These are phyloP conservation scores for Pteronotus mesoamericanus DNA, from an alignment of 2,797 vertebrate species.

Conservation along the genomic window DNA sequence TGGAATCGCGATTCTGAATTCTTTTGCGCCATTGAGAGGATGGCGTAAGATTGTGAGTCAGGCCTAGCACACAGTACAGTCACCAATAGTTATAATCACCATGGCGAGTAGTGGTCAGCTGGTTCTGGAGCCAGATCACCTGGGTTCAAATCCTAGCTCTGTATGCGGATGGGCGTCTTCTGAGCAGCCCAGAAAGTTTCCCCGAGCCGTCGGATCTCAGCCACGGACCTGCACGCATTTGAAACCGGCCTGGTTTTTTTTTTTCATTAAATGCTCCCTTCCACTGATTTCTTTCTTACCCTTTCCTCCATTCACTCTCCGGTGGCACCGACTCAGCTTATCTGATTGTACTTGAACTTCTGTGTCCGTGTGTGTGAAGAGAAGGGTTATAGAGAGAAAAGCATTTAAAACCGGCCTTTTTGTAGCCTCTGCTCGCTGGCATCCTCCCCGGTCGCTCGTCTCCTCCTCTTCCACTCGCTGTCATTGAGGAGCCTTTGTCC, in stretches of 20 bases:
- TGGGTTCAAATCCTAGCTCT: not conserved
- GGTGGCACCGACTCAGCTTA: not conserved
- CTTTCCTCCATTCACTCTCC: not conserved
- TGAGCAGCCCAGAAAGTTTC: not conserved
- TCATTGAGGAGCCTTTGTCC: not conserved
- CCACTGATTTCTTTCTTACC: not conserved
- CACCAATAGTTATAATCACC: fast-evolving
- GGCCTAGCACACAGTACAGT: fast-evolving
- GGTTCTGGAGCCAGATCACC: not conserved
- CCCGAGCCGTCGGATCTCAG: not conserved
- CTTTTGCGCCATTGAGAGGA: fast-evolving
- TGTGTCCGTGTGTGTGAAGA: not conserved
- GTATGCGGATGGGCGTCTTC: fast-evolving
- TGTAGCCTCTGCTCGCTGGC: not conserved
- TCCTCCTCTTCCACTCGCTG: not conserved
- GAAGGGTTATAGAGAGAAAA: not conserved
- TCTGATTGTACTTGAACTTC: not conserved
- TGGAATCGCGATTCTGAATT: fast-evolving
- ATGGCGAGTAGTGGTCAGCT: fast-evolving
- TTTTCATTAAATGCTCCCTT: not conserved
- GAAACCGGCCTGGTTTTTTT: not conserved
- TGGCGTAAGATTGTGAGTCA: fast-evolving
- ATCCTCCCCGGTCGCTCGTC: not conserved
- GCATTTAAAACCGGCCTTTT: not conserved
- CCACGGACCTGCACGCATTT: not conserved